Evolutionary conservation across 2,113 vertebrate genomes (phyloP), one percentile per base, ranked within the genome.

Genomic region (Eptesicus fuscus): DNA sequence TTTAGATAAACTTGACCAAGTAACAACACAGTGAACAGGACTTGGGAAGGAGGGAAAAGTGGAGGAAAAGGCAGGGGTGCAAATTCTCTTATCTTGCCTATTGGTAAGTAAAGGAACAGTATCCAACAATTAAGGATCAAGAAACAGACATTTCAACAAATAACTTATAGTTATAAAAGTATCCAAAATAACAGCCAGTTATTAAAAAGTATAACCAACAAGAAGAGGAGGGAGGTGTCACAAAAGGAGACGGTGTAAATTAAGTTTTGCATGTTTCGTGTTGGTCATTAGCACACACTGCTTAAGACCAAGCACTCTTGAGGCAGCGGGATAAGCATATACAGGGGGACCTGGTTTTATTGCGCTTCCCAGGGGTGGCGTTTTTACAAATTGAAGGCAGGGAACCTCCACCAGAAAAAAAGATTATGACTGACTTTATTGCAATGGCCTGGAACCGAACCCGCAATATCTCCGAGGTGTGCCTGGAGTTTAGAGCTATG

Each of bases 361-460:
- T 18, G 35, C 1, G 1, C 16, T 18, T 35, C 78, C 1, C 35
- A 3, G 2, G 53, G 9, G 1, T 18, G 37, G 37, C 2, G 1
- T 35, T 10, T 42, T 82, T 20, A 42, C 79, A 30, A 7, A 42
- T 4, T 0, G 37, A 82, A 61, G 56, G 53, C 56, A 30, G 59
- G 25, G 9, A 37, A 16, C 37, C 16, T 42, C 23, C 53, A 7
- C 78, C 25, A 20, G 53, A 28, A 18, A 80, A 80, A 28, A 18
- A 82, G 35, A 7, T 18, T 0, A 61, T 7, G 37, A 30, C 25
- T 40, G 14, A 9, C 51, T 18, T 61, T 11, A 23, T 0, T 30
- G 79, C 16, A 17, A 25, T 20, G 16, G 56, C 1, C 25, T 42
- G 53, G 53, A 82, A 30, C 9, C 1, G 16, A 40, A 4, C 37